Base-by-base conservation (phyloP, 2,113 vertebrate genomes). In the Genyomyrus donnyi region DNA sequence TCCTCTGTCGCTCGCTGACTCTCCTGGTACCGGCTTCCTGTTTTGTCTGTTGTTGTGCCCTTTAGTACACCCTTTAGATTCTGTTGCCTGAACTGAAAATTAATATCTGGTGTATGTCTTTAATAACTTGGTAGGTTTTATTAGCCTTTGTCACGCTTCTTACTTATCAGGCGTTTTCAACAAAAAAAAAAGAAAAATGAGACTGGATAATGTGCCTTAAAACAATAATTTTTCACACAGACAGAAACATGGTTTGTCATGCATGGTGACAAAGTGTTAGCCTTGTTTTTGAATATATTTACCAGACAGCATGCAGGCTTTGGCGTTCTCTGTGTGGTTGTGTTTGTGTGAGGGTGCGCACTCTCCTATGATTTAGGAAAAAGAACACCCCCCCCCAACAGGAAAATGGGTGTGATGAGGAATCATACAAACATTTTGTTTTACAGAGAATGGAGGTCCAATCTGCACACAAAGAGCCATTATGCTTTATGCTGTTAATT, bases 311-410 rank as follows among this genome's bases (percentile, higher is more conserved):
- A 15, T 80, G 3, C 70, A 1, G 27, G 35, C 31, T 77, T 77
- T 77, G 27, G 35, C 15, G 4, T 39, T 87, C 46, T 52, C 24
- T 48, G 50, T 86, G 80, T 66, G 89, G 10, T 48, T 83, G 66
- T 58, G 49, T 84, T 74, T 58, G 77, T 46, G 83, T 45, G 90
- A 90, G 88, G 74, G 52, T 9, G 17, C 49, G 17, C 49, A 45
- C 84, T 62, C 89, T 74, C 45, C 24, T 50, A 39, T 77, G 39
- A 56, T 88, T 31, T 92, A 91, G 93, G 94, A 92, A 77, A 92
- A 90, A 93, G 92, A 92, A 70, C 74, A 74, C 88, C 92, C 10
- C 48, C 10, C 48, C 48, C 85, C 74, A 8, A 42, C 74, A 80
- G 74, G 74, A 42, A 80, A 80, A 80, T 80, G 74, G 74, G 74